Evolutionary conservation across 2,888 invertebrate species (phyloP).

Genomic region (Listrodromus nycthemerus): DNA sequence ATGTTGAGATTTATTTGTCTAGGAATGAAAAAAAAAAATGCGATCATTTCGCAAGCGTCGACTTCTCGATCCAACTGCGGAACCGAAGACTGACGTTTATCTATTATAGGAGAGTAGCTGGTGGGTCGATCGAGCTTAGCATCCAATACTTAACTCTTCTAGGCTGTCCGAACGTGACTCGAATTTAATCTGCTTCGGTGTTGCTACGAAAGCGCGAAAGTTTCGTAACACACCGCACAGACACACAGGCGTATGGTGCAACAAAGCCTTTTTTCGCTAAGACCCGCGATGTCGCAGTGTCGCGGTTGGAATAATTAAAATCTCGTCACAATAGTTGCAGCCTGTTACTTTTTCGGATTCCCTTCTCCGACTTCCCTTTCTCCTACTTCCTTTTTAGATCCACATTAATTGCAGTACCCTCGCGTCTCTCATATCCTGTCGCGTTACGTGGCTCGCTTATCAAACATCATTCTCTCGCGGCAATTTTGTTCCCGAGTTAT

Average conservation of each 20-base stretch:
- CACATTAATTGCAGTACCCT: constrained; percentile 31
- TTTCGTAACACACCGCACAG: constrained; percentile 44
- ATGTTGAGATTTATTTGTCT: too few species aligned
- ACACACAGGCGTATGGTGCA: constrained; percentile 44
- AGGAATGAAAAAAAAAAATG: too few species aligned
- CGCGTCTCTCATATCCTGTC: constrained; percentile 47
- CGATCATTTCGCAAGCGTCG: not conserved
- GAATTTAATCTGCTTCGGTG: constrained; percentile 51
- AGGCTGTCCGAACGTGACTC: constrained; percentile 51
- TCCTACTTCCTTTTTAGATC: constrained; percentile 42
- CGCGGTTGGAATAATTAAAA: constrained; percentile 60
- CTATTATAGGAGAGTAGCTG: not conserved
- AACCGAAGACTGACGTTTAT: not conserved
- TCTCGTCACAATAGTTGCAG: constrained; percentile 46
- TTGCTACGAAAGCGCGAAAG: constrained; percentile 50
- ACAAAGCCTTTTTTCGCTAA: constrained; percentile 43
- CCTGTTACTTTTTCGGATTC: constrained; percentile 29
- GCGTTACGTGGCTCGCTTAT: constrained; percentile 36
- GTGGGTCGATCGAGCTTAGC: not conserved
- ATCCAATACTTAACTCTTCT: not conserved
- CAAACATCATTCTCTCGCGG: constrained; percentile 4
- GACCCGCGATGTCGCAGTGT: not conserved
- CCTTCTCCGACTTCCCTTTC: not conserved
- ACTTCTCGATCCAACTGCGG: not conserved
- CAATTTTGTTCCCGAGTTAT: constrained; percentile 15